Evolutionary conservation across 2,113 vertebrate species (phyloP).

Genomic region (Rhizomys pruinosus): DNA sequence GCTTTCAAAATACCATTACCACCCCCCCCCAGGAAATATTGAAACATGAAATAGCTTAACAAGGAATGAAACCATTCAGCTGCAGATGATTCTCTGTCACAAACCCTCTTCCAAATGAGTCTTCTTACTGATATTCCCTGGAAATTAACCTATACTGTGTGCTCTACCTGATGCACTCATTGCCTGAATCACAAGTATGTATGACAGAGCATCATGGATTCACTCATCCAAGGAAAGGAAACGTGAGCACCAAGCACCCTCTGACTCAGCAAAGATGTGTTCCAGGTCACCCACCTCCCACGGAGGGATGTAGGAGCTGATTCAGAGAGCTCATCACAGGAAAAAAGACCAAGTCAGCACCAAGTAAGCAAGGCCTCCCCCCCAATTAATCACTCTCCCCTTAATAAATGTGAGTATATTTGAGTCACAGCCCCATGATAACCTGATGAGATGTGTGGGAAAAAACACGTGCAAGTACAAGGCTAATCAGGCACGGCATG

Average conservation of each 20-base stretch:
- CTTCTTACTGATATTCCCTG: not conserved
- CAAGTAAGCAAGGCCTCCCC: not conserved
- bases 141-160: conserved; percentile 53
- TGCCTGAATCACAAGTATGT: not conserved
- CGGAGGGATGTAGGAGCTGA: not conserved
- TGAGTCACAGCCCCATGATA: conserved; percentile 55
- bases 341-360: conserved; percentile 43
- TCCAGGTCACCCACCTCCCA: not conserved
- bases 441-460: conserved; percentile 10
- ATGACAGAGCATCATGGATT: conserved; percentile 7
- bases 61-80: conserved; percentile 39
- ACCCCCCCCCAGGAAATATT: conserved; percentile 52
- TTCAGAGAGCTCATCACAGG: conserved; percentile 54
- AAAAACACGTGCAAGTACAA: not conserved
- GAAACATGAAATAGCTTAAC: conserved; percentile 43
- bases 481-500: not conserved
- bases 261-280: conserved; percentile 66
- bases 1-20: conserved; percentile 54
- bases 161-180: not conserved
- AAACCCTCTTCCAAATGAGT: conserved; percentile 13
- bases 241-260: conserved; percentile 6
- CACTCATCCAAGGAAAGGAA: conserved; percentile 43
- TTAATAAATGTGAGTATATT: not conserved
- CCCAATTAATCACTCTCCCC: conserved; percentile 48
- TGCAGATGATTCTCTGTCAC: conserved; percentile 40